phyloP scores from a whole-genome alignment of 2,888 invertebrate species.

The Antheraea assamensis region DNA sequence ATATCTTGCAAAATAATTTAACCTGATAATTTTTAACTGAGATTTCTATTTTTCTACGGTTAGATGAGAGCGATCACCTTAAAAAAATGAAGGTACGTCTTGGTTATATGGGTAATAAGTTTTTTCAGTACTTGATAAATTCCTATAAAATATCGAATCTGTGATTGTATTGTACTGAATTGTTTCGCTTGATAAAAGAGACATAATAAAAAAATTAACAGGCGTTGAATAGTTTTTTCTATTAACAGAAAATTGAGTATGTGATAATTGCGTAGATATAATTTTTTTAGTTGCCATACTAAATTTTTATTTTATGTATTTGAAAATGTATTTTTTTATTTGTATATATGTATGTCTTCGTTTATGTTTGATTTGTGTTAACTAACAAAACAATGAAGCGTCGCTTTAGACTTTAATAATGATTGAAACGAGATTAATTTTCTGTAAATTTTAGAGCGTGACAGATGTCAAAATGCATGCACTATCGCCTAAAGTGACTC shows the following conservation, averaged over 20 bases:
- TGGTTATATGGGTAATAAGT: neutral
- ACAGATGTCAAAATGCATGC: conserved; percentile 76
- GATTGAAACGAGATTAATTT: conserved; percentile 30
- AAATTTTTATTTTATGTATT: neutral
- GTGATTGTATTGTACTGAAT: neutral
- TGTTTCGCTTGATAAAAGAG: neutral
- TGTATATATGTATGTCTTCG: neutral
- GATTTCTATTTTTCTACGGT: neutral
- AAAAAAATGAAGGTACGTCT: neutral
- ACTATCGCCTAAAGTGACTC: conserved; percentile 67
- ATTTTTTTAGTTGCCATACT: conserved; percentile 18
- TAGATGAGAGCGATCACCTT: neutral
- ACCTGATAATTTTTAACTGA: no score
- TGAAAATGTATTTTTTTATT: neutral
- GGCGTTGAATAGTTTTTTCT: neutral
- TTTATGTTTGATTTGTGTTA: conserved; percentile 4
- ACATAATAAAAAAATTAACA: neutral
- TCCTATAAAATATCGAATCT: neutral
- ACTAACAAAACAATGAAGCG: conserved; percentile 8
- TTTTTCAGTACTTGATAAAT: neutral
- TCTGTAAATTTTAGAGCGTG: conserved; percentile 77
- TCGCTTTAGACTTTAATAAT: neutral
- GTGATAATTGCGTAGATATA: neutral
- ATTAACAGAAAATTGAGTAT: neutral
- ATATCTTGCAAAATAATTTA: no score